A percentile compares a stretch with the other conserved stretches of the same genome.
Evolutionary conservation across 2,888 invertebrate species (phyloP).

Genomic region (Drosophila pseudotakahashii): DNA sequence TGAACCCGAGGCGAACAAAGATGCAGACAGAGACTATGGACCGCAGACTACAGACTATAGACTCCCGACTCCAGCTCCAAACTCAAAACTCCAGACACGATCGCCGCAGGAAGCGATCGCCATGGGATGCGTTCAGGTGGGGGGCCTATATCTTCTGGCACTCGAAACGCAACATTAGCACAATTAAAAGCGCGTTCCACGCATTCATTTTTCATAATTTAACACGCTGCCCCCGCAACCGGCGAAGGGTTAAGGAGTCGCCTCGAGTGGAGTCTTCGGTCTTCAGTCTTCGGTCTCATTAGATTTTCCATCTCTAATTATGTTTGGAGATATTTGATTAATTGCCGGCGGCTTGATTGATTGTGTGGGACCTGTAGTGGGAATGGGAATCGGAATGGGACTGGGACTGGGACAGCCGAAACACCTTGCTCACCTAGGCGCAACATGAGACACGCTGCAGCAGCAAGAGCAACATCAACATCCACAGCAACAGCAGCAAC

Average conservation of each 20-base stretch:
- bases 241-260: constrained; percentile 63
- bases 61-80: constrained; percentile 17
- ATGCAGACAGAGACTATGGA: constrained; percentile 24
- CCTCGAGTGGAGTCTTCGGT: constrained; percentile 26
- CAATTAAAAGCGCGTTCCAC: constrained; percentile 79
- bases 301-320: constrained; percentile 80
- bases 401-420: constrained; percentile 13
- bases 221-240: constrained; percentile 73
- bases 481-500: constrained; percentile 45
- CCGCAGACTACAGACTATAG: constrained; percentile 7
- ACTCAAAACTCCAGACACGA: constrained; percentile 46
- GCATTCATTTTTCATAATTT: constrained; percentile 81
- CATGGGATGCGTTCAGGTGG: constrained; percentile 56
- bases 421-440: constrained; percentile 36
- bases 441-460: constrained; percentile 71
- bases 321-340: constrained; percentile 76
- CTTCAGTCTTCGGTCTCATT: constrained; percentile 58
- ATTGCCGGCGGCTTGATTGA: constrained; percentile 77
- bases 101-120: constrained; percentile 63
- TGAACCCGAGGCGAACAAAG: constrained; percentile 36
- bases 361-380: constrained; percentile 54
- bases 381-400: constrained; percentile 18
- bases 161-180: constrained; percentile 67
- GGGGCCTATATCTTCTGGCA: constrained; percentile 52
- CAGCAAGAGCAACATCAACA: constrained; percentile 39